Base-by-base conservation (phyloP, 1,140 invertebrate genomes). In the Campoletis sonorensis region DNA sequence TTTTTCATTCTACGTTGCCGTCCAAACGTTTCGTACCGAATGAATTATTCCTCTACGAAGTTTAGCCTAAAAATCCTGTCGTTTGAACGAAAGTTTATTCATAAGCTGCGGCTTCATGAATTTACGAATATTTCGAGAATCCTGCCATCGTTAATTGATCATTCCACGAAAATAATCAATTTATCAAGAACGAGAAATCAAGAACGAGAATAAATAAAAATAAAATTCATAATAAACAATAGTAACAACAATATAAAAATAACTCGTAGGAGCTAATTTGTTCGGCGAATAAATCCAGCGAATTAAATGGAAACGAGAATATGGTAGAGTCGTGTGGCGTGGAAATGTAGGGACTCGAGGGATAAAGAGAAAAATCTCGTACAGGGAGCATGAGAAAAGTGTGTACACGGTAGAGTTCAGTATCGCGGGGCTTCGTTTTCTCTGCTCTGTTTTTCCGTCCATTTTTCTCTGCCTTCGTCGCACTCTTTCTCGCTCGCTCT, bases 291-390 rank as follows among this genome's bases (percentile, higher is more conserved):
- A 45, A 45, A 45, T 45, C 40, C 40, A 10, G n/a, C 51, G 51
- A 54, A 54, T 54, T 54, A n/a, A 1, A 54, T 54, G 61, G 54
- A 54, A 77, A 77, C 30, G 54, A 77, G 73, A n/a, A 77, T 77
- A 54, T 77, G 51, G 51, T 54, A 13, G 49, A 21, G 51, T 61
- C 27, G 54, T 30, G 54, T 61, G 51, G 54, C 54, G 54, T 61
- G 51, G 72, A 21, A 45, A 21, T 21, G 70, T 21, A 49, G 37
- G 23, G 26, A 64, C 21, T 64, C 37, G 70, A 49, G 70, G 33
- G 70, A 37, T 58, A 54, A 21, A 37, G 18, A 77, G 54, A 77
- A 61, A 77, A 77, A 77, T 77, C 73, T 61, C 73, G 51, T 81
- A 54, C 27, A 68, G 54, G 26, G 71, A 68, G 30, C n/a, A n/a